phyloP scores from a whole-genome alignment of 2,888 invertebrate species.

The Melinaea menophilus region DNA sequence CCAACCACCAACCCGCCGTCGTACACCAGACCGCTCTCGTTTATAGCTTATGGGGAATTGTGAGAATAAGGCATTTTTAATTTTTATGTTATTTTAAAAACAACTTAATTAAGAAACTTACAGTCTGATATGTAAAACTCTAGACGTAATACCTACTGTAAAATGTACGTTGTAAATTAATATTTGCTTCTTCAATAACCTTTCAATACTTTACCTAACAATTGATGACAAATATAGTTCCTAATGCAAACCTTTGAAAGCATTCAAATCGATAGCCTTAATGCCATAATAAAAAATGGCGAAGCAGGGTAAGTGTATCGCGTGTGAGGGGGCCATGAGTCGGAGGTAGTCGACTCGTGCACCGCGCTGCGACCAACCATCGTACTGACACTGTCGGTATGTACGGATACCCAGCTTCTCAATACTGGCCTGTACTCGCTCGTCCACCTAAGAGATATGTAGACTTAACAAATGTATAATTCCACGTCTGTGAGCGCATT shows the following conservation, averaged over 20 bases:
- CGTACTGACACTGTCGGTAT: conserved; percentile 67
- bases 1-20: conserved; percentile 82
- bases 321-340: conserved; percentile 70
- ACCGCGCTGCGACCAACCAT: conserved; percentile 65
- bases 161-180: no score
- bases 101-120: no score
- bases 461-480: no score
- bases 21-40: conserved; percentile 76
- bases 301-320: conserved; percentile 68
- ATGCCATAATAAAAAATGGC: conserved; percentile 78
- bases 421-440: conserved; percentile 64
- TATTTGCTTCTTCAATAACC: no score
- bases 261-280: conserved; percentile 69
- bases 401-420: conserved; percentile 61
- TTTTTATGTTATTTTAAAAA: no score
- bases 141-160: not conserved
- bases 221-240: not conserved
- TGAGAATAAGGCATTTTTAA: no score
- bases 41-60: conserved; percentile 64
- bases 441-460: conserved; percentile 59
- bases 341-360: conserved; percentile 53
- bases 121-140: no score
- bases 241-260: conserved; percentile 62
- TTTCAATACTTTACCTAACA: not conserved
- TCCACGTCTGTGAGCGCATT: no score